Evolutionary conservation across 2,888 invertebrate genomes (phyloP).

Genomic region (Hipparchia sbordonii): DNA sequence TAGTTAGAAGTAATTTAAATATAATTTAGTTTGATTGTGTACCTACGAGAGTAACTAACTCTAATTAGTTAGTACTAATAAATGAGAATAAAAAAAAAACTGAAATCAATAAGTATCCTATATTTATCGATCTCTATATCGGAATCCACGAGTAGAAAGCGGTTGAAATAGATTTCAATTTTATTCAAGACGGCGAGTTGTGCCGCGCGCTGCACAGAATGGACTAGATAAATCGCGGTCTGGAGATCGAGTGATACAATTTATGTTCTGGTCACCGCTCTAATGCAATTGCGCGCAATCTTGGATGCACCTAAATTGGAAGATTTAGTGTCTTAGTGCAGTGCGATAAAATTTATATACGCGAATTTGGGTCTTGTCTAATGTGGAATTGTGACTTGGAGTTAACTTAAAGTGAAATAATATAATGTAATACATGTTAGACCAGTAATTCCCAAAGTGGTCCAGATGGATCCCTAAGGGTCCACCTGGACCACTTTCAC

Average conservation of each 20-base stretch:
- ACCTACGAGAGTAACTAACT: no score
- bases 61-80: no score
- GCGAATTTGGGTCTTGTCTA: not conserved
- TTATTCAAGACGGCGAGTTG: conserved; percentile 38
- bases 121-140: not conserved
- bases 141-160: not conserved
- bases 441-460: no score
- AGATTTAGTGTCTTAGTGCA: conserved; percentile 27
- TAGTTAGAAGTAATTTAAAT: no score
- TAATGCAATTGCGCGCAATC: conserved; percentile 44
- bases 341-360: conserved; percentile 12
- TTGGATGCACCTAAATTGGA: conserved; percentile 33
- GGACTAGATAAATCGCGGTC: conserved; percentile 40
- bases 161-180: conserved; percentile 34
- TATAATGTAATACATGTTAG: not conserved
- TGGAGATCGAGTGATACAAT: conserved; percentile 53
- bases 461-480: no score
- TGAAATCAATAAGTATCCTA: no score
- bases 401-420: no score
- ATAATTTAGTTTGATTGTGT: no score
- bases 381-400: not conserved
- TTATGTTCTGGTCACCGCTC: conserved; percentile 52
- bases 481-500: no score
- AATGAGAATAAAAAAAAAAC: no score
- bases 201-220: conserved; percentile 32